Evolutionary conservation across 1,140 invertebrate genomes (phyloP), one percentile per base, ranked within the genome.

Genomic region (Apis cerana): DNA sequence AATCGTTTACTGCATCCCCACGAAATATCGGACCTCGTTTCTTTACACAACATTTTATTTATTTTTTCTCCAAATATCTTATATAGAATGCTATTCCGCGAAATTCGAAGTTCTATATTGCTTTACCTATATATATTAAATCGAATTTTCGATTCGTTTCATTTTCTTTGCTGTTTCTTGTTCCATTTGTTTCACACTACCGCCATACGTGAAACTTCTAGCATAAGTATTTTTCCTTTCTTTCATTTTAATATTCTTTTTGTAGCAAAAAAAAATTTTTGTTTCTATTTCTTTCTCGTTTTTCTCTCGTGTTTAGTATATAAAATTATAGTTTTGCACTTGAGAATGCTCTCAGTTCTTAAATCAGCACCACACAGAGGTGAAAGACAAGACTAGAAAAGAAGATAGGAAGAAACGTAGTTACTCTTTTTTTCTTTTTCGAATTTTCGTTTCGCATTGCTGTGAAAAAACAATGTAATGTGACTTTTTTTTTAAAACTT

Each of bases 361-460:
- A 56, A 88, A 88, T 61, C 83, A 88, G 86, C 87, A 88, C 83
- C 83, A 88, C 71, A 61, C 67, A 80, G 64, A 88, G 86, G 76
- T 82, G 69, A 88, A 88, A 88, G 83, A 85, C 56, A 74, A 87
- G 86, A 88, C 86, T 88, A 88, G 87, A 88, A 85, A 82, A 79
- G 72, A 88, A 88, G 76, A 76, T 75, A 87, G 77, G 77, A 88
- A 75, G 79, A 88, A 87, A 88, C 61, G 21, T 82, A 67, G 23
- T 78, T 59, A 21, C 58, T 80, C 19, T 64, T 65, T 62, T 58
- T 65, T 75, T 82, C 23, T 75, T 71, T 67, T 68, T 43, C 19
- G 21, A 74, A 59, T 5, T 10, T 21, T 23, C 43, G 71, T 61
- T 48, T 75, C 21, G 33, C 56, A 15, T 59, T 74, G n/a, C 9